A percentile compares a stretch with the other conserved stretches of the same genome.
phyloP scores from a whole-genome alignment of 37 sponge, comb jelly and placozoan genomes.

The Halichondria panicea region DNA sequence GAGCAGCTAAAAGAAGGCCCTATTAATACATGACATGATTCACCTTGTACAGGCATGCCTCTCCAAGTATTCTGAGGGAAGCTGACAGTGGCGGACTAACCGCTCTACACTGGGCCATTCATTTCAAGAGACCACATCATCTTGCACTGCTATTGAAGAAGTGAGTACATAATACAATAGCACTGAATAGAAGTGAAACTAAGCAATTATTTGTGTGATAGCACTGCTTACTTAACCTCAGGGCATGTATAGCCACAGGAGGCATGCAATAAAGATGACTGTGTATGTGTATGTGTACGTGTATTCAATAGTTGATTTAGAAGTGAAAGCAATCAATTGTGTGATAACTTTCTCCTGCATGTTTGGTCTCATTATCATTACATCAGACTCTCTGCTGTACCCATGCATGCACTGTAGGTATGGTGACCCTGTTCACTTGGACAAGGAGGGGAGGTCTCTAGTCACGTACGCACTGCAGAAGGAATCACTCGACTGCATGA shows the following conservation, averaged over 20 bases:
- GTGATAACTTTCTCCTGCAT: too few species aligned
- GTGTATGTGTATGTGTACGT: constrained; percentile 10
- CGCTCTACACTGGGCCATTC: constrained; percentile 77
- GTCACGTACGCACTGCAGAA: constrained; percentile 47
- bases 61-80: constrained; percentile 18
- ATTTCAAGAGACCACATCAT: constrained; percentile 41
- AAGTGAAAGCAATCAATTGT: too few species aligned
- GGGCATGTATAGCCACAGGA: constrained; percentile 16
- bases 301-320: neutral
- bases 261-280: constrained; percentile 15
- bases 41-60: constrained; percentile 5
- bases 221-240: constrained; percentile 7
- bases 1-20: too few species aligned
- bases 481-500: constrained; percentile 13
- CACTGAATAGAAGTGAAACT: too few species aligned
- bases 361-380: too few species aligned
- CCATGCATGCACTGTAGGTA: too few species aligned
- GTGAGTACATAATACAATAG: neutral
- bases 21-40: too few species aligned
- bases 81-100: constrained; percentile 49
- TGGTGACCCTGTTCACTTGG: constrained; percentile 1
- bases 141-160: constrained; percentile 35
- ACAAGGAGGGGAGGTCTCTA: constrained; percentile 44
- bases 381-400: too few species aligned
- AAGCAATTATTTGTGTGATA: constrained; percentile 2